Percentiles rank a stretch among this genome's conserved stretches.
phyloP scores from a whole-genome alignment of 2,888 invertebrate genomes.

The Capitulum mitella region DNA sequence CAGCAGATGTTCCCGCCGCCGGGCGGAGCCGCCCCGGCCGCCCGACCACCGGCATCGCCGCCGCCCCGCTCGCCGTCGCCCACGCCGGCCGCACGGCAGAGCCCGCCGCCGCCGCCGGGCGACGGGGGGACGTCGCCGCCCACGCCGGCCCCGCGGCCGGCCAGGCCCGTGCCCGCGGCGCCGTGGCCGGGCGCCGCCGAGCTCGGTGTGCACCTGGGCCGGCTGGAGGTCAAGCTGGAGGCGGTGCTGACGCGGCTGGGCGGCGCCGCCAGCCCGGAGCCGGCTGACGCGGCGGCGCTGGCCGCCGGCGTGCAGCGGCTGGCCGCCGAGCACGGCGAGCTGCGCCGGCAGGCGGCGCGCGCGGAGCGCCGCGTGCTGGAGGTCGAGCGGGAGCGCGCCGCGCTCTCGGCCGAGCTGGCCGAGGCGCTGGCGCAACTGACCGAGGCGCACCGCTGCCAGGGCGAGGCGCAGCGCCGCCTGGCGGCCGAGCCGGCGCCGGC shows the following conservation, averaged over 20 bases:
- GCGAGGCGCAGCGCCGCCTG: neutral
- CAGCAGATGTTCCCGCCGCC: neutral
- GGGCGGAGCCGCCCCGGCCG: too few relatives aligned
- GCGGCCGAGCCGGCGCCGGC: neutral
- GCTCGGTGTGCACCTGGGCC: neutral
- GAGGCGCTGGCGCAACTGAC: neutral
- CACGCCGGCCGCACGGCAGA: neutral
- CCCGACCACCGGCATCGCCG: too few relatives aligned
- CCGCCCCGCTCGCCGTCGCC: too few relatives aligned
- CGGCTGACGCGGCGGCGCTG: neutral
- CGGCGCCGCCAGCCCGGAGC: too few relatives aligned
- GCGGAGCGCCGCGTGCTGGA: neutral
- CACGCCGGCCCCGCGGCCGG: neutral
- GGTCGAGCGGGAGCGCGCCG: neutral
- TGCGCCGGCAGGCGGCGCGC: neutral
- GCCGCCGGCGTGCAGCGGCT: neutral
- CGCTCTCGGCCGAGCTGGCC: neutral
- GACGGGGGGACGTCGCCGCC: too few relatives aligned
- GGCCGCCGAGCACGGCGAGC: neutral
- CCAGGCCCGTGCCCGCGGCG: neutral
- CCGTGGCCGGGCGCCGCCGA: neutral
- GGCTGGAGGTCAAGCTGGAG: conserved; percentile 1
- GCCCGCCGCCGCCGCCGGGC: neutral
- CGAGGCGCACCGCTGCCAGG: neutral
- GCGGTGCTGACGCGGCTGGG: neutral